Conservation (phyloP, 2,797 vertebrate genomes). For the Clarias pachynema region DNA sequence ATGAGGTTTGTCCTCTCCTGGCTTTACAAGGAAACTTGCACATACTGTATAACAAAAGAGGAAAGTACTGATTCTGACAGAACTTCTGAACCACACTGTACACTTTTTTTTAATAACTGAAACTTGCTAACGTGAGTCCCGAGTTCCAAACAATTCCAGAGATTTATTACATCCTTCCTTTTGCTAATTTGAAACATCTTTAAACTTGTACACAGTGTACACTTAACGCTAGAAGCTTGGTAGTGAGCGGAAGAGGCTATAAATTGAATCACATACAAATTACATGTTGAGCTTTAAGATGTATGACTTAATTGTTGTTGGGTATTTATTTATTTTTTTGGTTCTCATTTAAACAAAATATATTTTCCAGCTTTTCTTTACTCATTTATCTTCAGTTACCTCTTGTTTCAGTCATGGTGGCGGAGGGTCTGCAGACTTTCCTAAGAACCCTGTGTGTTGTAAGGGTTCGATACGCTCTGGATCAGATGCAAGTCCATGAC, state of each 20-base stretch:
- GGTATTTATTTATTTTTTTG: neutral
- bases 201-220: constrained; percentile 26
- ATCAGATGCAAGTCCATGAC: neutral
- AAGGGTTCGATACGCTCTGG: neutral
- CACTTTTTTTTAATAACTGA: constrained; percentile 5
- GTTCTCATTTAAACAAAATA: neutral
- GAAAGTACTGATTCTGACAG: constrained; percentile 16
- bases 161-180: constrained; percentile 6
- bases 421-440: neutral
- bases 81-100: constrained; percentile 16
- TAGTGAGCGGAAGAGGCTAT: neutral
- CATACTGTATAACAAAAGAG: neutral
- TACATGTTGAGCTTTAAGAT: neutral
- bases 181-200: constrained; percentile 22
- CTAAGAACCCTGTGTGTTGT: neutral
- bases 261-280: neutral
- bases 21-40: neutral
- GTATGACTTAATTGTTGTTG: neutral
- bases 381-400: neutral
- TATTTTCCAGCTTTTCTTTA: neutral
- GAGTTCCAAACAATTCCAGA: neutral
- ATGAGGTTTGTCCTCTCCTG: neutral
- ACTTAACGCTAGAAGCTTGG: neutral
- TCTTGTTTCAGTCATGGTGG: neutral
- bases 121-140: constrained; percentile 1